Conservation (phyloP, 2,113 vertebrate genomes). For the Poecilia latipinna region DNA sequence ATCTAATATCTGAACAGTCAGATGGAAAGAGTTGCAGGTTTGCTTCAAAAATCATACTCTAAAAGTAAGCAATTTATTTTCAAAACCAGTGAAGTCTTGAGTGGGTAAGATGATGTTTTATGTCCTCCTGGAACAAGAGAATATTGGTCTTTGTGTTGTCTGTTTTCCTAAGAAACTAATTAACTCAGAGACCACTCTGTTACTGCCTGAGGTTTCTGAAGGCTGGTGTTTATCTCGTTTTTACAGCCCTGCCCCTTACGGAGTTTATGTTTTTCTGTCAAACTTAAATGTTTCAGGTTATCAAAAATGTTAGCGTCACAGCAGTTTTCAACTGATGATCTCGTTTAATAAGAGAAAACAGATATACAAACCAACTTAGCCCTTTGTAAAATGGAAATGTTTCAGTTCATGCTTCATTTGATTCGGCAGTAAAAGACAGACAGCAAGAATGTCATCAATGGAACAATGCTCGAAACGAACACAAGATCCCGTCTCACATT, state of each 20-base stretch:
- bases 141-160: too few relatives aligned
- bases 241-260: too few relatives aligned
- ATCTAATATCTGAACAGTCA: neutral
- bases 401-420: neutral
- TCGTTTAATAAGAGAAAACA: neutral
- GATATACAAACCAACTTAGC: neutral
- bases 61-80: neutral
- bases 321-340: neutral
- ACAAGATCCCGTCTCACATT: neutral
- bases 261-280: too few relatives aligned
- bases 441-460: neutral
- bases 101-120: too few relatives aligned
- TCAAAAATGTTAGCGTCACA: neutral
- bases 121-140: too few relatives aligned
- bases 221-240: too few relatives aligned
- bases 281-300: too few relatives aligned
- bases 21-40: too few relatives aligned
- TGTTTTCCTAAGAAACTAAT: too few relatives aligned
- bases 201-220: too few relatives aligned
- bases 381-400: neutral
- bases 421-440: neutral
- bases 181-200: too few relatives aligned
- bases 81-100: too few relatives aligned
- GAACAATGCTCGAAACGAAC: neutral
- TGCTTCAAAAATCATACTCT: neutral